These are phyloP conservation scores for Australoheros facetus DNA, from an alignment of 2,797 vertebrate genomes.

Conservation along the genomic window DNA sequence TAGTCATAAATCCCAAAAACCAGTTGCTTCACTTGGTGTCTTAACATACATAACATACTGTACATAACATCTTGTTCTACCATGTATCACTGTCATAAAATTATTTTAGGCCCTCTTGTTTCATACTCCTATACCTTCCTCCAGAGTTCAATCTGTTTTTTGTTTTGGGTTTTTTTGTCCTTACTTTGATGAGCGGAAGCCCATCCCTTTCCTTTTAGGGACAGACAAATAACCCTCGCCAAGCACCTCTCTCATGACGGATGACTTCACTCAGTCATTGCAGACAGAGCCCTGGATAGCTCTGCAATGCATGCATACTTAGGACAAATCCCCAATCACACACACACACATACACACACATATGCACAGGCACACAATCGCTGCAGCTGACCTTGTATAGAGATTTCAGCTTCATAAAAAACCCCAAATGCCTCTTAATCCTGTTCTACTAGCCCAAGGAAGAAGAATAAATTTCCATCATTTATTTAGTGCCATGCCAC, in stretches of 20 bases:
- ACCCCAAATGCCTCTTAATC: slow-evolving; percentile 70
- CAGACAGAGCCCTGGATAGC: slow-evolving; percentile 50
- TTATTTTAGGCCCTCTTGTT: slow-evolving; percentile 4
- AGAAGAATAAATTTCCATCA: slow-evolving; percentile 55
- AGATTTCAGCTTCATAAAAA: slow-evolving; percentile 61
- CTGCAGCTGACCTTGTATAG: slow-evolving; percentile 66
- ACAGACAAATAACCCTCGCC: slow-evolving; percentile 7
- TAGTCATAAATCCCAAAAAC: slow-evolving; percentile 44
- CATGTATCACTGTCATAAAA: slow-evolving; percentile 22
- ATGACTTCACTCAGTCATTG: slow-evolving; percentile 75
- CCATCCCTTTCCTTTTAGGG: slow-evolving; percentile 51
- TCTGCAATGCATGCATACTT: slow-evolving; percentile 57
- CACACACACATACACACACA: not conserved
- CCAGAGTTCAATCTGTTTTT: not conserved
- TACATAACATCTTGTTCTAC: slow-evolving; percentile 25
- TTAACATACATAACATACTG: slow-evolving; percentile 34
- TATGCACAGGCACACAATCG: slow-evolving; percentile 27
- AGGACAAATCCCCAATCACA: slow-evolving; percentile 60
- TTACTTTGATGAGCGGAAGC: slow-evolving; percentile 42
- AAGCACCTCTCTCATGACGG: slow-evolving; percentile 56
- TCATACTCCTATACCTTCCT: slow-evolving; percentile 18
- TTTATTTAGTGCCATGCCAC: slow-evolving; percentile 33
- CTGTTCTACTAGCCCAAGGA: slow-evolving; percentile 57
- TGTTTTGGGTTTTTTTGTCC: not conserved
- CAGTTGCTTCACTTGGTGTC: slow-evolving; percentile 37